phyloP scores from a whole-genome alignment of 2,888 invertebrate species.

The Eilema sororculum region DNA sequence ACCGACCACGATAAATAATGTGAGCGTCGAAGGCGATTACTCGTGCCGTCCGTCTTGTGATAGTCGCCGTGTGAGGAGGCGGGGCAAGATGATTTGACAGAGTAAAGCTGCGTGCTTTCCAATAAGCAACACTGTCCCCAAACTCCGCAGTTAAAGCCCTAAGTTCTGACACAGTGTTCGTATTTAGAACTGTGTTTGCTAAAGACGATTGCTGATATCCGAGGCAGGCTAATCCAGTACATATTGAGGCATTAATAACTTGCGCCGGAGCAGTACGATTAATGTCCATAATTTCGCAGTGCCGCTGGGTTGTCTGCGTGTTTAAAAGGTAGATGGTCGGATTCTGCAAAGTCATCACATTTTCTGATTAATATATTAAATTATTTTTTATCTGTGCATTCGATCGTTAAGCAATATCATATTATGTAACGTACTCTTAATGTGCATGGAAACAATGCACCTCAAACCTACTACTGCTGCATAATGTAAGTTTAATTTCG shows the following conservation, averaged over 20 bases:
- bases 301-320: conserved; percentile 23
- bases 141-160: neutral
- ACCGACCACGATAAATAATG: conserved; percentile 29
- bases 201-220: conserved; percentile 29
- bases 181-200: neutral
- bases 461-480: too few relatives aligned
- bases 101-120: conserved; percentile 28
- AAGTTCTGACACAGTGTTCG: conserved; percentile 21
- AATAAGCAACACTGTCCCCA: conserved; percentile 26
- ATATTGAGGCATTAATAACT: conserved; percentile 52
- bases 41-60: conserved; percentile 30
- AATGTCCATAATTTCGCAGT: conserved; percentile 44
- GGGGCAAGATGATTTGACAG: conserved; percentile 30
- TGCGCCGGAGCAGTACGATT: conserved; percentile 33
- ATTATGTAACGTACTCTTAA: too few relatives aligned
- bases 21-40: conserved; percentile 36
- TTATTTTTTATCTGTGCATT: too few relatives aligned
- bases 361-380: neutral
- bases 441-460: too few relatives aligned
- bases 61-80: conserved; percentile 37
- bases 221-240: conserved; percentile 45
- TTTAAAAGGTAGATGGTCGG: neutral
- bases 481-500: neutral
- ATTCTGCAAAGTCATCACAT: neutral
- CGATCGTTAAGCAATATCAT: too few relatives aligned